phyloP scores from a whole-genome alignment of 2,113 vertebrate genomes.

The Hyperoodon ampullatus region DNA sequence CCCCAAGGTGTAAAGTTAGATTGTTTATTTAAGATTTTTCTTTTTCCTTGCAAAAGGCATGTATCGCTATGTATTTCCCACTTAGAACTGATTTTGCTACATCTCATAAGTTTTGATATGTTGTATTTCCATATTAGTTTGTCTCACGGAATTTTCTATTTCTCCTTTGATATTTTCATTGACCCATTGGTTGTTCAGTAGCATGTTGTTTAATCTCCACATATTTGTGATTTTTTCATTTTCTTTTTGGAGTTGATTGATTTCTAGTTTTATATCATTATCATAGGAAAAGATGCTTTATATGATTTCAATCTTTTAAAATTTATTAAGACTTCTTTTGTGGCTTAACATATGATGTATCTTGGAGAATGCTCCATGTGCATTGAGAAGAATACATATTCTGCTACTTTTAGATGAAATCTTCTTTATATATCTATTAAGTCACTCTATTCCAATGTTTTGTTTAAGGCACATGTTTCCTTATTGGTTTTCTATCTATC shows the following conservation, averaged over 20 bases:
- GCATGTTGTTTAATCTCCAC: neutral
- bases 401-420: neutral
- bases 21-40: neutral
- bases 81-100: neutral
- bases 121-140: neutral
- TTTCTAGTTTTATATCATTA: neutral
- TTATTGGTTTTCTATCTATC: neutral
- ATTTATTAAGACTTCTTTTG: neutral
- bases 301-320: neutral
- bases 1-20: neutral
- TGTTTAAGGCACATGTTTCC: neutral
- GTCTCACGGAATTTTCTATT: neutral
- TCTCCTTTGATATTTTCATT: neutral
- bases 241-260: neutral
- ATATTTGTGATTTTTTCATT: neutral
- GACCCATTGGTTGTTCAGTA: neutral
- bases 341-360: neutral
- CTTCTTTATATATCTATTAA: neutral
- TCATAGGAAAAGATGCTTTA: neutral
- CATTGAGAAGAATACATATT: neutral
- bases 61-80: neutral
- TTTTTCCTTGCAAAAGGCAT: neutral
- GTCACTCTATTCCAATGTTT: neutral
- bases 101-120: neutral
- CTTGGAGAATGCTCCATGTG: neutral